These are phyloP conservation scores for Diachasma alloeum DNA, from an alignment of 1,140 invertebrate genomes.

Conservation along the genomic window DNA sequence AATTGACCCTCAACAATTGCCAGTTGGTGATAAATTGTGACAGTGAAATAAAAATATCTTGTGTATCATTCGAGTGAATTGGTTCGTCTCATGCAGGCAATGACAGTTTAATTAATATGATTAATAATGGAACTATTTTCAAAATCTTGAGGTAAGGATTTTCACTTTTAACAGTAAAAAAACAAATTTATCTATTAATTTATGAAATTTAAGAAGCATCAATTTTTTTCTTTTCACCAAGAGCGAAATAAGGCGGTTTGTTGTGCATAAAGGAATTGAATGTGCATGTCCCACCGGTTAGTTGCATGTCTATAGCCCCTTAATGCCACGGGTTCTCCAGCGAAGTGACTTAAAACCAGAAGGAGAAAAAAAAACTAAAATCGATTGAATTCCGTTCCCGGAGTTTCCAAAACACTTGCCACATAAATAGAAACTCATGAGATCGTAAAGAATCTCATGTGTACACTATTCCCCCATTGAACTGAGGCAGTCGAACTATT, in stretches of 20 bases:
- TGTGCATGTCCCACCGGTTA: too few species aligned
- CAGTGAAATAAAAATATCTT: not conserved
- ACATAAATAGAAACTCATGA: not conserved
- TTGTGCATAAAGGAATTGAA: too few species aligned
- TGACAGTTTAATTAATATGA: slow-evolving; percentile 2
- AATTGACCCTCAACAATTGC: not conserved
- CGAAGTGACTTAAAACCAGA: too few species aligned
- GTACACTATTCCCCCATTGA: not conserved
- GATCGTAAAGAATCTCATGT: not conserved
- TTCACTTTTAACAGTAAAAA: not conserved
- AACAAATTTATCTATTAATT: too few species aligned
- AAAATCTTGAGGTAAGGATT: not conserved
- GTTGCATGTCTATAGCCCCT: too few species aligned
- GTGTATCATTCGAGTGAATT: not conserved
- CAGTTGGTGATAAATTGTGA: not conserved
- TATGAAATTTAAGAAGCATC: too few species aligned
- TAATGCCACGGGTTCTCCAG: too few species aligned
- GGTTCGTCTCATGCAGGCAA: not conserved
- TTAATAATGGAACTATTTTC: not conserved
- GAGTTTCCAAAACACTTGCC: not conserved
- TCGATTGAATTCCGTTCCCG: too few species aligned
- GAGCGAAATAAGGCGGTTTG: too few species aligned
- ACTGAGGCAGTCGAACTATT: not conserved
- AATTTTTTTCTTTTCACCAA: too few species aligned
- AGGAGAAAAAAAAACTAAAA: too few species aligned